Conservation (phyloP, 2,888 invertebrate genomes). For the Amphipyra tragopoginis region DNA sequence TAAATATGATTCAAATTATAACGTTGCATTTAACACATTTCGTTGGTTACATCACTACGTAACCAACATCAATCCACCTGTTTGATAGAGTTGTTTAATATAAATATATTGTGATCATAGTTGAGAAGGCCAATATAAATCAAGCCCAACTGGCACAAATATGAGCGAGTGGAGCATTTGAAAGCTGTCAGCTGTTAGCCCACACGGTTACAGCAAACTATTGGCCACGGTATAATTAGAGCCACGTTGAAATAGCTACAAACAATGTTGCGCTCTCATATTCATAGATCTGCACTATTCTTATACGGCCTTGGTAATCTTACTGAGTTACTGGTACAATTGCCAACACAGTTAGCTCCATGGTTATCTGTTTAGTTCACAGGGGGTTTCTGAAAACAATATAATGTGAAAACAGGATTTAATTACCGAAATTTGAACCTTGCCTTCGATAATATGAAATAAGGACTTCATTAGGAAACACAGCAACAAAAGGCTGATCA, state of each 20-base stretch:
- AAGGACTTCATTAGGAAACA: too few relatives aligned
- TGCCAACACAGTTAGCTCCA: conserved; percentile 51
- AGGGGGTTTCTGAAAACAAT: conserved; percentile 26
- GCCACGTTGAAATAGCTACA: conserved; percentile 71
- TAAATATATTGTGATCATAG: conserved; percentile 31
- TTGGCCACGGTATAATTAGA: conserved; percentile 75
- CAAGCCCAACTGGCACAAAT: conserved; percentile 56
- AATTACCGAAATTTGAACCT: too few relatives aligned
- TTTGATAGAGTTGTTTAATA: conserved; percentile 27
- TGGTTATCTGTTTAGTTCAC: conserved; percentile 43
- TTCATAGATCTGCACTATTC: conserved; percentile 79
- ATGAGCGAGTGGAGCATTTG: conserved; percentile 61
- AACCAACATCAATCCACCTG: conserved; percentile 39
- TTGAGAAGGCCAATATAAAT: conserved; percentile 53
- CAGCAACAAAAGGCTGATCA: too few relatives aligned
- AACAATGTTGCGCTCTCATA: conserved; percentile 74
- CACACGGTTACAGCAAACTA: conserved; percentile 66
- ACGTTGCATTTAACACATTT: too few relatives aligned
- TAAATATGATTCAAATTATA: conserved; percentile 7
- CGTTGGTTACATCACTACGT: conserved; percentile 35
- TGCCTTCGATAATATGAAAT: too few relatives aligned
- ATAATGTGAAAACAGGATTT: background rate
- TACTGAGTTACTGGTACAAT: conserved; percentile 70
- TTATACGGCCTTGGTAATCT: conserved; percentile 77
- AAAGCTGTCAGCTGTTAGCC: conserved; percentile 71